A percentile compares a stretch with the other conserved stretches of the same genome.
phyloP scores from a whole-genome alignment of 2,888 invertebrate genomes.

The Drosophila infuscata region DNA sequence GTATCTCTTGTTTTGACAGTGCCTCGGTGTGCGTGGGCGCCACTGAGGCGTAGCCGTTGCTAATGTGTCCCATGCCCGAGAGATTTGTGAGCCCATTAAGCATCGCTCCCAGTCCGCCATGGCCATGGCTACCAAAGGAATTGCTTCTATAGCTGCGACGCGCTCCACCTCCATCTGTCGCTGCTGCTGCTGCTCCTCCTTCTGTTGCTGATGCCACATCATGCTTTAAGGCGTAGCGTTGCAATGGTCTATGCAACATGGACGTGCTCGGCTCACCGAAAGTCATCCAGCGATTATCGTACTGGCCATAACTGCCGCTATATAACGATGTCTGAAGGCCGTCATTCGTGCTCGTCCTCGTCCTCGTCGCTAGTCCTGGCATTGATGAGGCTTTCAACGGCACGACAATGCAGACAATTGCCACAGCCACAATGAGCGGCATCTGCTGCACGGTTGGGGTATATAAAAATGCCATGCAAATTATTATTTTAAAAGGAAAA shows the following conservation, averaged over 20 bases:
- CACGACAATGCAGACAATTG: constrained; percentile 66
- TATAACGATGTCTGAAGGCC: constrained; percentile 49
- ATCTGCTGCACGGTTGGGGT: constrained; percentile 55
- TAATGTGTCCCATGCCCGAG: constrained; percentile 78
- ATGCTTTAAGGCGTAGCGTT: constrained; percentile 44
- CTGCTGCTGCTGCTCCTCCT: constrained; percentile 8
- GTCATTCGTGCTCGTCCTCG: constrained; percentile 15
- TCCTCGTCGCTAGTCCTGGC: constrained; percentile 17
- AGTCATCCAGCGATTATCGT: constrained; percentile 76
- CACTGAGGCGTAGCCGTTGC: constrained; percentile 73
- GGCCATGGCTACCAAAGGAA: constrained; percentile 34
- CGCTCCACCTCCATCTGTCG: constrained; percentile 14
- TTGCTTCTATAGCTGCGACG: constrained; percentile 58
- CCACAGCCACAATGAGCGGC: constrained; percentile 67
- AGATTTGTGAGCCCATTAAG: constrained; percentile 81
- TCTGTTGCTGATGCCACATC: constrained; percentile 21
- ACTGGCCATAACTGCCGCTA: constrained; percentile 57
- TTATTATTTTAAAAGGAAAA: constrained; percentile 41
- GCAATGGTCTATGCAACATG: constrained; percentile 40
- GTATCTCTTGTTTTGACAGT: constrained; percentile 76
- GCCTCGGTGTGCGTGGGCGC: constrained; percentile 65
- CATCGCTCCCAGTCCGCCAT: constrained; percentile 46
- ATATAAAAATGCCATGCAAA: constrained; percentile 19
- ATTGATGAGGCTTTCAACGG: constrained; percentile 50
- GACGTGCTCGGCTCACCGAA: constrained; percentile 37